Evolutionary conservation across 1,140 invertebrate species (phyloP), one percentile per base, ranked within the genome.

Genomic region (Drosophila serrata): DNA sequence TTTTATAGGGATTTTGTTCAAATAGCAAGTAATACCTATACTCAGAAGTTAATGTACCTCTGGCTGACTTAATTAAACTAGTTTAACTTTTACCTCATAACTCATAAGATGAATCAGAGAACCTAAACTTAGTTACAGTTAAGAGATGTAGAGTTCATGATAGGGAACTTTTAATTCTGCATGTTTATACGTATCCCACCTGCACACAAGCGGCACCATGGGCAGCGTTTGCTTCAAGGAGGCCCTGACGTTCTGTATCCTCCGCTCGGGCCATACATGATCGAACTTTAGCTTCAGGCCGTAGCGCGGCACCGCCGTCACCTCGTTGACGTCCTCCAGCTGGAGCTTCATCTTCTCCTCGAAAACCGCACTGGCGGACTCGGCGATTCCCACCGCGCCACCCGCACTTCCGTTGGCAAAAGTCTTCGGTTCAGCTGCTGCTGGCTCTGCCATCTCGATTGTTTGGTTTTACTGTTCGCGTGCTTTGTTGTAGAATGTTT

Each of bases 181-280:
- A 33, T 61, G 22, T 19, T 29, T n/a, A 37, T 24, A 3, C 12
- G 24, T 33, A 46, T 62, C 81, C 75, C 67, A 93, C 92, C 92
- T 93, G 81, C 82, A 92, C 1, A 64, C 91, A 7, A 93, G 67
- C 27, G 93, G 91, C 24, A 93, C 75, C 69, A 93, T 74, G 6
- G 93, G 91, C 51, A 92, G 62, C n/a, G 90, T 65, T 92, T 97
- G 96, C 64, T 93, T 94, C 4, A 96, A 90, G 77, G 94, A 93
- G 12, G 96, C 95, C 70, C 93, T 93, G 27, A 95, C 92, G 81
- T 95, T 94, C 82, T 96, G 96, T 72, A 95, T 94, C 86, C 96
- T 95, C 92, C 95, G 95, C 85, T 97, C 94, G 13, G 95, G 94
- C 94, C 95, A 97, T 74, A 95, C 94, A 93, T 98, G 95, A 93